phyloP scores from a whole-genome alignment of 2,113 vertebrate species.

The Antechinus stuartii region DNA sequence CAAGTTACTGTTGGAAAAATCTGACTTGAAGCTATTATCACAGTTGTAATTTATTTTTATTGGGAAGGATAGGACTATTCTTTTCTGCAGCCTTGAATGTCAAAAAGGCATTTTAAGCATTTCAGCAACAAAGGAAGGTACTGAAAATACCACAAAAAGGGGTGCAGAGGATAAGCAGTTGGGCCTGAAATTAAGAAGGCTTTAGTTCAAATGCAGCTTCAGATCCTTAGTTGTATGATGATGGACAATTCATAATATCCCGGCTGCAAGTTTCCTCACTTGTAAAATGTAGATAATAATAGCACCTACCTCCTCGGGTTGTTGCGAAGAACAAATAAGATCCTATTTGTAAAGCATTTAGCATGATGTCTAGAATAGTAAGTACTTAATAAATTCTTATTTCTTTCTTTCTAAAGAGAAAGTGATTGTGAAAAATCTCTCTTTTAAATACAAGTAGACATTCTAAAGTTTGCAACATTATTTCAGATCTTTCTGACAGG shows the following conservation, averaged over 20 bases:
- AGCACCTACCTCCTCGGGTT: background rate
- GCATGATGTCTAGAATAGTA: background rate
- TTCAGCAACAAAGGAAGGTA: background rate
- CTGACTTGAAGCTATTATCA: background rate
- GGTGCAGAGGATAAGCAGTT: background rate
- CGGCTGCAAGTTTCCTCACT: background rate
- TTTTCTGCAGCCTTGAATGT: background rate
- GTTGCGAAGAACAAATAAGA: background rate
- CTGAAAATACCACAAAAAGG: background rate
- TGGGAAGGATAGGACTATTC: background rate
- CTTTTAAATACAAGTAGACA: background rate
- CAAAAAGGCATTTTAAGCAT: background rate
- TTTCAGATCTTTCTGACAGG: background rate
- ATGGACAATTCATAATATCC: background rate
- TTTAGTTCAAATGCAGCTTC: background rate
- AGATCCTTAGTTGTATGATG: background rate
- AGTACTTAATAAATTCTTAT: background rate
- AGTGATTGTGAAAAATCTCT: background rate
- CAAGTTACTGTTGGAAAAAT: background rate
- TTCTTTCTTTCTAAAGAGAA: background rate
- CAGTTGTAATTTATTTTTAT: background rate
- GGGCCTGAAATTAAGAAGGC: background rate
- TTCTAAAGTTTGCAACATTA: background rate
- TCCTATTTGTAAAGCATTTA: background rate
- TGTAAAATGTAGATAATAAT: background rate